These are phyloP conservation scores for Eurytoma adleriae DNA, from an alignment of 2,888 invertebrate genomes.

Conservation along the genomic window DNA sequence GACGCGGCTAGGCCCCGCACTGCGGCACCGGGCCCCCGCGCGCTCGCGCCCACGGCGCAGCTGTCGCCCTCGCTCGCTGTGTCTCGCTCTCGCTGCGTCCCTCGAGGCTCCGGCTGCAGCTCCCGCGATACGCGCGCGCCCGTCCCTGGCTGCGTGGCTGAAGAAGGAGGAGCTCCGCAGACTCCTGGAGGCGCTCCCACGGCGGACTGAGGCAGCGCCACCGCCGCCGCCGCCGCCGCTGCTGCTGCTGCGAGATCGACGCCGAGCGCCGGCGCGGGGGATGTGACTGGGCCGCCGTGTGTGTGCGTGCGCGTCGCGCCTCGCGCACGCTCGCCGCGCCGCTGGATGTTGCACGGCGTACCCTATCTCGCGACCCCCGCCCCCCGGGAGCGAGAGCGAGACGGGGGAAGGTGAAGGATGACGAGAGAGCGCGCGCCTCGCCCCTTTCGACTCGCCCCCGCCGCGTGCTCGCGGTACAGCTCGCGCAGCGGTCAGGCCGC, in stretches of 20 bases:
- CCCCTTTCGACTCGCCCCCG: conserved; percentile 9
- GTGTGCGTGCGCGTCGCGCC: neutral
- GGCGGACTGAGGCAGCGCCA: conserved; percentile 54
- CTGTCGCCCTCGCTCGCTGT: neutral
- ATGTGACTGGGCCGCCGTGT: neutral
- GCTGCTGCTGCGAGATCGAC: conserved; percentile 7
- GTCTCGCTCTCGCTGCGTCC: neutral
- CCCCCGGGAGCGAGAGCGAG: neutral
- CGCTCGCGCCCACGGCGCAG: neutral
- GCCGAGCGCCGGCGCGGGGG: conserved; percentile 12
- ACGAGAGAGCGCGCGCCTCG: conserved; percentile 32
- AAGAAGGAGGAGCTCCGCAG: conserved; percentile 47
- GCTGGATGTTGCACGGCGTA: neutral
- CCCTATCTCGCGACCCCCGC: neutral
- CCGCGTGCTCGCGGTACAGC: neutral
- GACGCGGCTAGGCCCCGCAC: neutral
- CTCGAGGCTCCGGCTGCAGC: neutral
- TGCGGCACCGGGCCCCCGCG: neutral
- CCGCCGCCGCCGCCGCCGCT: conserved; percentile 24
- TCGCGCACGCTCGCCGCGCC: neutral
- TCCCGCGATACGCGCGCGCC: neutral
- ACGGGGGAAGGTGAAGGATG: conserved; percentile 26
- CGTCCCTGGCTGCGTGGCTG: neutral
- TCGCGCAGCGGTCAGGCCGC: neutral
- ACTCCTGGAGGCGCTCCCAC: conserved; percentile 58